Evolutionary conservation across 2,113 vertebrate species (phyloP), one percentile per base, ranked within the genome.

Genomic region (Tringa solitaria): DNA sequence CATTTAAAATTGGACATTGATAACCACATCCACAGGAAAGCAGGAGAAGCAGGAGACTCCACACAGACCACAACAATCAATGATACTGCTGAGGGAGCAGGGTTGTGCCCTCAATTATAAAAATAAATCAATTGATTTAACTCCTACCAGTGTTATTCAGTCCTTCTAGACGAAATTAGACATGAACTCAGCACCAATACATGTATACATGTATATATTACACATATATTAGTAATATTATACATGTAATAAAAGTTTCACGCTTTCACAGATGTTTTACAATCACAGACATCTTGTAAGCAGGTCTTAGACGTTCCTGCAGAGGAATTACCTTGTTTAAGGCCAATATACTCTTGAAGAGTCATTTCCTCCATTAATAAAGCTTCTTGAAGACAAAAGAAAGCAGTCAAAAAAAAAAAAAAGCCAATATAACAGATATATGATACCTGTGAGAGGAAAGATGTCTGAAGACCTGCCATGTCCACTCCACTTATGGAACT

Each of bases 401-500:
- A 90, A 74, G 24, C 8, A 46, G 13, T 12, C 41, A 21, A 46
- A 46, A 46, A 46, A 45, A 43, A 43, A 68, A 51, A 48, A 63
- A 45, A 26, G 15, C 13, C 23, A 30, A 22, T 16, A 9, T 14
- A 67, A 65, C 74, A 46, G 85, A 51, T 41, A 19, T 13, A 15
- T 30, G 51, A 87, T 97, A 99, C 99, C 99, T 99, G 99, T 24
- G 98, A 99, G 26, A 99, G 92, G n/a, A 98, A 83, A 18, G 99
- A 99, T 12, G 98, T 97, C 81, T 99, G 98, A 59, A 99, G 98
- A 23, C 98, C 99, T 64, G 98, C 97, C 95, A 98, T 98, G 39
- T 99, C 99, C 23, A 96, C 96, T 84, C 99, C 99, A 92, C 99
- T 99, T 79, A 99, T 91, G 45, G 99, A 99, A 96, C 99, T 99